Evolutionary conservation across 2,888 invertebrate species (phyloP), one percentile per base, ranked within the genome.

Genomic region (Eulithis testata): DNA sequence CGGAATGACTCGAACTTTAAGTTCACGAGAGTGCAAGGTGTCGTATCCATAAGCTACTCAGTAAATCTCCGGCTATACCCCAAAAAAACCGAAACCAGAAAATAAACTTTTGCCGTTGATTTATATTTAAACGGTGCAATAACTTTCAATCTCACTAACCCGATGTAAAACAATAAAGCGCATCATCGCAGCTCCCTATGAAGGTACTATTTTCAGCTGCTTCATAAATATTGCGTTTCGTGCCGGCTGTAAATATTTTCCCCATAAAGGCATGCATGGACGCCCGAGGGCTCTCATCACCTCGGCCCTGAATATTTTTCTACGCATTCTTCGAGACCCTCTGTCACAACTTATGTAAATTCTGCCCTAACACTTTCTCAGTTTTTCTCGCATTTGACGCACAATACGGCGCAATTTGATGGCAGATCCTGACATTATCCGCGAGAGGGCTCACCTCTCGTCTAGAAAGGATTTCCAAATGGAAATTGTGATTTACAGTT

Each of bases 331-430:
- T 77, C 75, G 81, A 84, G 84, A 87, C 91, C 89, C 88, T 91
- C 90, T 91, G 91, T 89, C 91, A 89, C 91, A 87, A 91, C 88
- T 92, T 92, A 92, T 93, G 92, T 90, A 90, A 93, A 93, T 92
- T 78, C 76, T 84, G 85, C 85, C 87, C 90, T 86, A 89, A 93
- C 91, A 92, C 90, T 92, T 90, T 89, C 86, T 78, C 75, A 89
- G 88, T 90, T 90, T 93, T 92, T 91, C 88, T 87, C 90, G 84
- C 88, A 84, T 91, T 91, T 91, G 87, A 80, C 84, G 82, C 87
- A 91, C 91, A 92, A 92, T 92, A 86, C 87, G 79, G 80, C 81
- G 86, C 92, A 92, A 93, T 92, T 91, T 91, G 91, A 90, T 83
- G 86, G 81, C 77, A 82, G 82, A 86, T 86, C 83, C 84, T 74